These are phyloP conservation scores for Idris sp. DNA, from an alignment of 1,140 invertebrate species.

Conservation along the genomic window DNA sequence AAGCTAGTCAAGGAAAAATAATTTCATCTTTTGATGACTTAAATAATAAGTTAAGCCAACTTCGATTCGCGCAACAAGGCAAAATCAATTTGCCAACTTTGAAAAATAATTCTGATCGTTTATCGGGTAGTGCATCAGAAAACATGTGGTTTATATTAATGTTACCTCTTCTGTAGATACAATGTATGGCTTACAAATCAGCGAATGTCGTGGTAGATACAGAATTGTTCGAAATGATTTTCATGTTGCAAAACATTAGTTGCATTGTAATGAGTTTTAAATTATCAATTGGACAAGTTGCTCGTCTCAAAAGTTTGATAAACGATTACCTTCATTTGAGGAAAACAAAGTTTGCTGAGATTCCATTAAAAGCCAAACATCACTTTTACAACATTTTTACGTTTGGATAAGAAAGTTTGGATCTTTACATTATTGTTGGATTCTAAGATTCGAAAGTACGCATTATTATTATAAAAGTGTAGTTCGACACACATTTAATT, in stretches of 20 bases:
- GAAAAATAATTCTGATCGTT: conserved; percentile 3
- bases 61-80: conserved; percentile 8
- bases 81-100: conserved; percentile 29
- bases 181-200: conserved; percentile 11
- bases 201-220: conserved; percentile 8
- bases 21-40: conserved; percentile 25
- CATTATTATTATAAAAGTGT: conserved; percentile 33
- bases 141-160: conserved; percentile 28
- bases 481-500: conserved; percentile 25
- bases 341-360: conserved; percentile 19
- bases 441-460: conserved; percentile 38
- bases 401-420: conserved; percentile 29
- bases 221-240: conserved; percentile 26
- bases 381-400: conserved; percentile 40
- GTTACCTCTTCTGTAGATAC: conserved; percentile 15
- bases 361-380: conserved; percentile 35
- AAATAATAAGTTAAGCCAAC: conserved; percentile 13
- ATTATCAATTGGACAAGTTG: conserved; percentile 41
- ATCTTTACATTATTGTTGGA: conserved; percentile 33
- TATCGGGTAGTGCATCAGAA: conserved; percentile 22
- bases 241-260: conserved; percentile 54
- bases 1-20: conserved; percentile 12
- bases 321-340: conserved; percentile 31
- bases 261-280: conserved; percentile 25
- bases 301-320: conserved; percentile 22